Evolutionary conservation across 2,888 invertebrate genomes (phyloP).

Genomic region (Pogonocherus hispidulus): DNA sequence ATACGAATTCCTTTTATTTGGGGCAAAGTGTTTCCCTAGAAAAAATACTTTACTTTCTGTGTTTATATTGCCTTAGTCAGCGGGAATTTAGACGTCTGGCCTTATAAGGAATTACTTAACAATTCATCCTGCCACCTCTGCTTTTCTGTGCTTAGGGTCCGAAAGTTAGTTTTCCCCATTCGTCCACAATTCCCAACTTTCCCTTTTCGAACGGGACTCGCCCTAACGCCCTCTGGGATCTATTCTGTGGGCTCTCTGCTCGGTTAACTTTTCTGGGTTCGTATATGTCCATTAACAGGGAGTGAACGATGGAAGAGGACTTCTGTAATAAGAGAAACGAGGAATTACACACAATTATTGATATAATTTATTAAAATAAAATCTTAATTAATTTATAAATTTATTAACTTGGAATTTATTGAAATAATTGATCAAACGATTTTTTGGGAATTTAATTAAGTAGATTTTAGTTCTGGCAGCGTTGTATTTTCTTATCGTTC

Average conservation of each 20-base stretch:
- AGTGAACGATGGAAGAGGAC: not conserved
- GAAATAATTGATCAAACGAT: too few species aligned
- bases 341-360: too few species aligned
- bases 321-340: not conserved
- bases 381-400: too few species aligned
- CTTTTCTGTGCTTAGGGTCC: constrained; percentile 24
- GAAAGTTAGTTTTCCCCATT: constrained; percentile 24
- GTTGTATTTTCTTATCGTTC: too few species aligned
- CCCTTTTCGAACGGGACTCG: not conserved
- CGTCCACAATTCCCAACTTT: constrained; percentile 7
- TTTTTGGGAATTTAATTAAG: too few species aligned
- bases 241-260: not conserved
- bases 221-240: constrained; percentile 2
- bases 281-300: not conserved
- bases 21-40: too few species aligned
- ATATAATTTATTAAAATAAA: too few species aligned
- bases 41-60: too few species aligned
- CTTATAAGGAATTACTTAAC: constrained; percentile 24
- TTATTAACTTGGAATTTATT: too few species aligned
- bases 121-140: constrained; percentile 22
- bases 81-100: not conserved
- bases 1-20: too few species aligned
- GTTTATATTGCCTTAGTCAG: too few species aligned
- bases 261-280: constrained; percentile 2
- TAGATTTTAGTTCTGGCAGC: too few species aligned